A percentile compares a stretch with the other conserved stretches of the same genome.
phyloP scores from a whole-genome alignment of 2,113 vertebrate species.

The Dendrocopos noguchii region DNA sequence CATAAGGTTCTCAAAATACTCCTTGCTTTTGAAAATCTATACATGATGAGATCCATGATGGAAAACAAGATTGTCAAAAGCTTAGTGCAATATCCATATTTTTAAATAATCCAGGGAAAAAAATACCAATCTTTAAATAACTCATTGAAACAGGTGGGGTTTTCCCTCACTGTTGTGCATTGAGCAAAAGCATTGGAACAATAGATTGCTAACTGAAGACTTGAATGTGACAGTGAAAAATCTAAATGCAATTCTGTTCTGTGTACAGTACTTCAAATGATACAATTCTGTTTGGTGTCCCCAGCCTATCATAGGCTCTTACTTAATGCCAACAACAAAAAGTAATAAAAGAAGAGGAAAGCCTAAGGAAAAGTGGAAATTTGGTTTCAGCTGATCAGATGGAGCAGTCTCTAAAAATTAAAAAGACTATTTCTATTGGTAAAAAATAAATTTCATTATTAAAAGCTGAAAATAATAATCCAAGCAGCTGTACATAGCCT shows the following conservation, averaged over 20 bases:
- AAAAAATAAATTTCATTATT: not conserved
- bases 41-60: not conserved
- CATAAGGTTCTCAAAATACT: not conserved
- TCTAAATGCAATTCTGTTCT: not conserved
- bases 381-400: not conserved
- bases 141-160: too few species aligned
- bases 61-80: not conserved
- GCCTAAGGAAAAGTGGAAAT: not conserved
- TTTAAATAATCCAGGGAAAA: not conserved
- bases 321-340: not conserved
- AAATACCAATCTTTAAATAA: too few species aligned
- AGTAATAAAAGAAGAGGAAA: not conserved
- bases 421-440: not conserved
- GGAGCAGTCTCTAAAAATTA: not conserved
- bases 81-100: fast-evolving
- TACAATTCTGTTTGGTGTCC: not conserved
- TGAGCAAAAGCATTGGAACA: not conserved
- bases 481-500: not conserved
- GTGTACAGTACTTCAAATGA: not conserved
- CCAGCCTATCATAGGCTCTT: not conserved
- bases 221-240: not conserved
- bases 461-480: not conserved
- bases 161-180: not conserved
- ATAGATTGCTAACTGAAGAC: not conserved
- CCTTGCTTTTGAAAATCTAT: not conserved